Conservation (phyloP, 2,888 invertebrate genomes). For the Melangyna quadrimaculata region DNA sequence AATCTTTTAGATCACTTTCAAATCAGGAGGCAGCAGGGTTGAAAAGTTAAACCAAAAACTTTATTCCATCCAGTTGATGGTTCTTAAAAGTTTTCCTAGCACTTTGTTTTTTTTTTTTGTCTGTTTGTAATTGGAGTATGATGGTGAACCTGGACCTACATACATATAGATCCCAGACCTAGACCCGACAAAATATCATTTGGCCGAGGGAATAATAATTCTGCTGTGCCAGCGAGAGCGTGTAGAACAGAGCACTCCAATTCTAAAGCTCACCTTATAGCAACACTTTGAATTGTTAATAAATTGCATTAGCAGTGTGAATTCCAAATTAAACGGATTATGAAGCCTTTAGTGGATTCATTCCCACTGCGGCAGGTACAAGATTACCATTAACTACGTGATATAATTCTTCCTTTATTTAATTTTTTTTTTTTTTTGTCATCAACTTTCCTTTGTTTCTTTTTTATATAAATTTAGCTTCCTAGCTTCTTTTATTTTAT, state of each 20-base stretch:
- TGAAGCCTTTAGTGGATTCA: slow-evolving; percentile 62
- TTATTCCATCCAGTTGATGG: not conserved
- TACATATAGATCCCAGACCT: too few relatives aligned
- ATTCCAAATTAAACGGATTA: slow-evolving; percentile 68
- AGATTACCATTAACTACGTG: slow-evolving; percentile 59
- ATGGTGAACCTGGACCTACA: not conserved
- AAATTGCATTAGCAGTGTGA: slow-evolving; percentile 70
- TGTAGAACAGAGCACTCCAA: not conserved
- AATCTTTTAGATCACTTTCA: not conserved
- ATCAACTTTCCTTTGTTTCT: slow-evolving; percentile 2
- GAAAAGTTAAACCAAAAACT: slow-evolving; percentile 1
- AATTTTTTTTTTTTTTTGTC: too few relatives aligned
- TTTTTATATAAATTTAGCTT: not conserved
- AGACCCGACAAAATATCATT: not conserved
- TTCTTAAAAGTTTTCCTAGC: not conserved
- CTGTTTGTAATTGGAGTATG: not conserved
- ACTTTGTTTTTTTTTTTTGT: not conserved
- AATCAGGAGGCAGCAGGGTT: not conserved
- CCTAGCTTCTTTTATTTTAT: not conserved
- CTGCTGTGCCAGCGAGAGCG: too few relatives aligned
- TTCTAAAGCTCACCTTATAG: slow-evolving; percentile 36
- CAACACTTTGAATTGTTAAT: slow-evolving; percentile 66
- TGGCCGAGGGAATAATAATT: not conserved
- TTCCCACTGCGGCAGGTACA: slow-evolving; percentile 31
- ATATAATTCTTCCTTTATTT: slow-evolving; percentile 31